These are phyloP conservation scores for Strix occidentalis DNA, from an alignment of 2,797 vertebrate genomes.

Conservation along the genomic window DNA sequence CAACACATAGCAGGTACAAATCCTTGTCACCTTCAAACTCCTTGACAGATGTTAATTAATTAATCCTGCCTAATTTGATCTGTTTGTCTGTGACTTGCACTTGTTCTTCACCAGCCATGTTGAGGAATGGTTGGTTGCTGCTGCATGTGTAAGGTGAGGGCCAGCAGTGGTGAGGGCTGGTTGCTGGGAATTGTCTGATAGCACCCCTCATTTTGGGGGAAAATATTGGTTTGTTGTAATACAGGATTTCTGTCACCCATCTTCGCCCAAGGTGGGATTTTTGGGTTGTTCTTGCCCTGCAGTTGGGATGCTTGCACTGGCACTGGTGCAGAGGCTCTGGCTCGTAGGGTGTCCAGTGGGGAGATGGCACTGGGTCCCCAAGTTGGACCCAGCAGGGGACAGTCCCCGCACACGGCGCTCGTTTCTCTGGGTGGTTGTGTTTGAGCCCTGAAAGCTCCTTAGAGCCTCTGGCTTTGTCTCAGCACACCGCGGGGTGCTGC, in stretches of 20 bases:
- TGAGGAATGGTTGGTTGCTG: neutral
- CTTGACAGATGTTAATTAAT: neutral
- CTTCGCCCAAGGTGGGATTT: neutral
- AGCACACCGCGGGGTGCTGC: fast-evolving
- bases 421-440: neutral
- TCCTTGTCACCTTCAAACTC: neutral
- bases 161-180: fast-evolving
- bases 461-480: neutral
- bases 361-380: neutral
- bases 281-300: neutral
- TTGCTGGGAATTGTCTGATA: neutral
- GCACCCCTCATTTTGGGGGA: neutral
- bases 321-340: fast-evolving
- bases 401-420: fast-evolving
- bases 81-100: neutral
- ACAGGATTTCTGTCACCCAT: neutral
- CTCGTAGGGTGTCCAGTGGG: fast-evolving
- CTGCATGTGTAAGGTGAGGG: fast-evolving
- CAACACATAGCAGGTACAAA: neutral
- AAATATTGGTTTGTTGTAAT: fast-evolving
- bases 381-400: neutral
- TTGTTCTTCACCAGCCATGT: fast-evolving
- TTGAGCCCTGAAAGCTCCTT: neutral
- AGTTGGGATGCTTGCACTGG: fast-evolving
- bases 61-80: neutral